A percentile compares a stretch with the other conserved stretches of the same genome.
These are phyloP conservation scores for Phataginus tetradactyla DNA, from an alignment of 2,797 vertebrate genomes.

Conservation along the genomic window DNA sequence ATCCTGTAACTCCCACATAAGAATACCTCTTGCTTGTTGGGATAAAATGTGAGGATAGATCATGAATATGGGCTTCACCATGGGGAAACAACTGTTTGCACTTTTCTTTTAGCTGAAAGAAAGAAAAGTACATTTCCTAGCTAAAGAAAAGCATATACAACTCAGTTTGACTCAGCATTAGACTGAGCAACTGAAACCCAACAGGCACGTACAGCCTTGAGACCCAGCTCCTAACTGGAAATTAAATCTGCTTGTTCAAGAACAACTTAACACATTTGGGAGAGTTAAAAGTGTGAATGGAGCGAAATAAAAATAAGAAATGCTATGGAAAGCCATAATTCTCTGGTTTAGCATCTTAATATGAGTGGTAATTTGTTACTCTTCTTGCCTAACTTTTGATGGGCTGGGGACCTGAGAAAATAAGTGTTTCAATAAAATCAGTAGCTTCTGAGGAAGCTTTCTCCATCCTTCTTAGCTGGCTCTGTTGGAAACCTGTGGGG, in stretches of 20 bases:
- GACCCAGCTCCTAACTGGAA: conserved; percentile 44
- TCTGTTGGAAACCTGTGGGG: conserved; percentile 74
- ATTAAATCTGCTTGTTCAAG: conserved; percentile 38
- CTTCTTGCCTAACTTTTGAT: conserved; percentile 53
- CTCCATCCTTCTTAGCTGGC: conserved; percentile 78
- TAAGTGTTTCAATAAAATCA: conserved; percentile 57
- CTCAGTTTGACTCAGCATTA: not conserved
- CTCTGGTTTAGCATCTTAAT: conserved; percentile 31
- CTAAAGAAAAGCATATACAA: conserved; percentile 7
- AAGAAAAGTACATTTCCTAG: conserved; percentile 21
- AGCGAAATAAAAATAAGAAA: conserved; percentile 56
- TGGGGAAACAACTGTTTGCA: not conserved
- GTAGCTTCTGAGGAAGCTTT: conserved; percentile 70
- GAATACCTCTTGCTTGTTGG: not conserved
- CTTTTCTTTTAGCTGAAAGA: conserved; percentile 43
- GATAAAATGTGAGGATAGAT: not conserved
- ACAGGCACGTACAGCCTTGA: not conserved
- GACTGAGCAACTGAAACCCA: conserved; percentile 27
- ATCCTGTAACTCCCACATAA: conserved; percentile 22
- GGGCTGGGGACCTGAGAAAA: conserved; percentile 57
- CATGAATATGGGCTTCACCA: not conserved
- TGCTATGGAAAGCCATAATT: not conserved
- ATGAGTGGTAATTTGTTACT: not conserved
- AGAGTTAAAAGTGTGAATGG: conserved; percentile 32
- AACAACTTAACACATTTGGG: conserved; percentile 10